Percentiles rank a stretch among this genome's conserved stretches.
phyloP scores from a whole-genome alignment of 2,113 vertebrate genomes.

The Variabilichromis moorii region DNA sequence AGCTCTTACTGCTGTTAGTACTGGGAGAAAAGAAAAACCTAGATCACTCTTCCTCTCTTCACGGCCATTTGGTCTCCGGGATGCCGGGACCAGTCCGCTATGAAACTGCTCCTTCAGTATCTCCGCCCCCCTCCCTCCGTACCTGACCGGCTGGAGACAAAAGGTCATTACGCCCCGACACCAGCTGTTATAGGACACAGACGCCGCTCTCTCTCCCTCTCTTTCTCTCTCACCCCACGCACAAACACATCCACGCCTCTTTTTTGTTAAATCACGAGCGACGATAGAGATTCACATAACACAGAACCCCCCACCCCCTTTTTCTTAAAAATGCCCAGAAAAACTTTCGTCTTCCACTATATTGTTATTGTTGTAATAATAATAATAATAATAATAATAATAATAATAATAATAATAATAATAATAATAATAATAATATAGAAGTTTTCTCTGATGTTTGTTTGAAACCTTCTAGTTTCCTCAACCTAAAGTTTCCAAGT shows the following conservation, averaged over 20 bases:
- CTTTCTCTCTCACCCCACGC: neutral
- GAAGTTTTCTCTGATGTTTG: neutral
- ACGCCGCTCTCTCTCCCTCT: neutral
- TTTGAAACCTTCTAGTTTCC: neutral
- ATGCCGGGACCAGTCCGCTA: slow-evolving; percentile 34
- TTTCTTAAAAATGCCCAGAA: neutral
- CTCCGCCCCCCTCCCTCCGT: slow-evolving; percentile 35
- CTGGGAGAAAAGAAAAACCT: neutral
- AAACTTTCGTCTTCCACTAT: neutral
- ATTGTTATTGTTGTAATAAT: neutral
- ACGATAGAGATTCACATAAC: neutral
- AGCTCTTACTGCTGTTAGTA: neutral
- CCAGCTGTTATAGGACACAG: slow-evolving; percentile 17
- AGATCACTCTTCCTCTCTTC: neutral
- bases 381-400: neutral
- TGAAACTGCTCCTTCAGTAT: slow-evolving; percentile 3
- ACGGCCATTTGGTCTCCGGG: slow-evolving; percentile 48
- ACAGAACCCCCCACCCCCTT: neutral
- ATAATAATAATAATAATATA: neutral
- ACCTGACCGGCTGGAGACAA: slow-evolving; percentile 57
- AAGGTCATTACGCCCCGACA: slow-evolving; percentile 51
- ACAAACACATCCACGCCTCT: neutral
- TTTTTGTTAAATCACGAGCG: neutral
- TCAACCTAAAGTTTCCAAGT: neutral
- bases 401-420: neutral